Base-by-base conservation (phyloP, 2,797 vertebrate genomes). In the Oceanodroma leucorhoa region DNA sequence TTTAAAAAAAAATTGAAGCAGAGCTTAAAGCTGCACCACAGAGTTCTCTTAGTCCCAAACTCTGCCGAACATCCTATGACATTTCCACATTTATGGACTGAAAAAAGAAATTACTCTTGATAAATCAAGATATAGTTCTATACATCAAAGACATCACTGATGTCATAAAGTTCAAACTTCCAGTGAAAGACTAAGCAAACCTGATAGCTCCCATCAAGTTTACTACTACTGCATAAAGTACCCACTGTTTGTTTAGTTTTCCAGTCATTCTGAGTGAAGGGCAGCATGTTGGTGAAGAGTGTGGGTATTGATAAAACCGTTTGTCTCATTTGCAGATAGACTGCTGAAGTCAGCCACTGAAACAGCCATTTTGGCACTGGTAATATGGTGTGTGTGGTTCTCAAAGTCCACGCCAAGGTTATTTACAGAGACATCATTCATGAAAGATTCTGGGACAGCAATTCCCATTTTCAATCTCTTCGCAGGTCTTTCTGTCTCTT, bases 81-180 rank as follows among this genome's bases (percentile, higher is more conserved):
- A 97, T 98, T 98, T 98, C 98, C 98, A 98, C 97, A 97, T 97
- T 98, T 98, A 98, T 97, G 98, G 98, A 98, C 98, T 97, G 97
- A 98, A 98, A 98, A 99, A 98, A 98, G 98, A 99, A 99, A 99
- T 99, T 98, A 99, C 98, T 99, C 99, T 99, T 99, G 99, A 98
- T 98, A 99, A 99, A 99, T 99, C 99, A 99, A 99, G 99, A 99
- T 99, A 98, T 99, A 99, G 99, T 99, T 99, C 99, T 99, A 98
- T 99, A 99, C 99, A 99, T 97, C 89, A 98, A 97, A 98, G 99
- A 99, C 99, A 99, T 99, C 99, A 99, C 99, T 99, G 99, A 99
- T 99, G 99, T 99, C 99, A 99, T 99, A 99, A 95, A 96, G 97
- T 98, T 98, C 98, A 98, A 98, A 98, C 98, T 98, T 99, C 99